Conservation (phyloP, 2,797 vertebrate genomes). For the Eulemur coronatus region DNA sequence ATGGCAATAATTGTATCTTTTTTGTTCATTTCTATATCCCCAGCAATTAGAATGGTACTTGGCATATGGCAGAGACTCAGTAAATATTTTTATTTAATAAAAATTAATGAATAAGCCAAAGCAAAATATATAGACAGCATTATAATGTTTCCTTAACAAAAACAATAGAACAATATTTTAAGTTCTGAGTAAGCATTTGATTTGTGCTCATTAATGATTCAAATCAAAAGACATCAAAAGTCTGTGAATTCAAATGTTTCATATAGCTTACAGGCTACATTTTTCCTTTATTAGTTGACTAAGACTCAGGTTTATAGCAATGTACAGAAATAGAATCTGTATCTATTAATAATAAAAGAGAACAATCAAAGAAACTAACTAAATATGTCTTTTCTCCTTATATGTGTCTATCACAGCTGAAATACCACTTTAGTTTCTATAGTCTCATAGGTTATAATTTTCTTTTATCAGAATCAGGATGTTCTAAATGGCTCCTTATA, state of each 20-base stretch:
- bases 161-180: neutral
- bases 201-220: neutral
- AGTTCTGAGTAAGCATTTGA: neutral
- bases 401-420: constrained; percentile 68
- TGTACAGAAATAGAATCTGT: neutral
- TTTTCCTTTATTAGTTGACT: neutral
- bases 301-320: neutral
- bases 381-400: constrained; percentile 58
- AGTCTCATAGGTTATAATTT: constrained; percentile 80
- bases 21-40: neutral
- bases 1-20: neutral
- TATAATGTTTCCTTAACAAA: neutral
- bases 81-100: neutral
- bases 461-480: constrained; percentile 78
- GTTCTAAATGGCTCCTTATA: constrained; percentile 84
- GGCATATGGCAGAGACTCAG: neutral
- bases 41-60: neutral
- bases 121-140: neutral
- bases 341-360: constrained; percentile 45
- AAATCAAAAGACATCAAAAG: neutral
- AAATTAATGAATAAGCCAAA: neutral
- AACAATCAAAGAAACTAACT: constrained; percentile 60
- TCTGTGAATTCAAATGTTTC: constrained; percentile 1
- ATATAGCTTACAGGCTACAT: neutral
- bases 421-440: constrained; percentile 72